Evolutionary conservation across 2,888 invertebrate species (phyloP).

Genomic region (Lasioglossum calceatum): DNA sequence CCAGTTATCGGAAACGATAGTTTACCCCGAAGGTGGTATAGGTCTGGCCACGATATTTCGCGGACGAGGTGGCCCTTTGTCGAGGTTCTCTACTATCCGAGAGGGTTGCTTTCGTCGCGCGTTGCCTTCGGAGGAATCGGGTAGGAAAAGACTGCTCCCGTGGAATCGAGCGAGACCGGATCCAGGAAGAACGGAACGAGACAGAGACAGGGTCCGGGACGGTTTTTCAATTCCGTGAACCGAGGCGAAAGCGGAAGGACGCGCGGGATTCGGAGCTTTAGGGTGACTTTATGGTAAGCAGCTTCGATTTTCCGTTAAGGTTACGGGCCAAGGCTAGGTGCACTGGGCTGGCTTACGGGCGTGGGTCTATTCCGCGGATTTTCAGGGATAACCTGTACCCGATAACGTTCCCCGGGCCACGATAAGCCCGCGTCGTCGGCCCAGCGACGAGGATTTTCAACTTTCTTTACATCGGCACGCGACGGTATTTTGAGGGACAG

Average conservation of each 20-base stretch:
- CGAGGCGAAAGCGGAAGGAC: constrained; percentile 69
- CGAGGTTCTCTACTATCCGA: background rate
- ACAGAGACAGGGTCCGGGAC: constrained; percentile 23
- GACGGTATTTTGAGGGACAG: constrained; percentile 43
- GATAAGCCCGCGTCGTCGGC: constrained; percentile 67
- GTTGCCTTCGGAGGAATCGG: background rate
- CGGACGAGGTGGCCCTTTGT: constrained; percentile 22
- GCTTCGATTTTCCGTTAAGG: constrained; percentile 83
- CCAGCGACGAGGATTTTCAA: constrained; percentile 56
- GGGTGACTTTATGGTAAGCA: constrained; percentile 83
- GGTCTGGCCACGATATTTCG: constrained; percentile 59
- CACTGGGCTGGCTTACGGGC: constrained; percentile 71
- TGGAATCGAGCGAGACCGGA: background rate
- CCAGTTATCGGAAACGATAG: constrained; percentile 55
- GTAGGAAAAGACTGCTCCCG: background rate
- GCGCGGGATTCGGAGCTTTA: constrained; percentile 78
- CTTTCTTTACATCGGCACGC: constrained; percentile 59
- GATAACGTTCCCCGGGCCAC: constrained; percentile 71
- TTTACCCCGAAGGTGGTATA: constrained; percentile 33
- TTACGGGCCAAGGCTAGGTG: constrained; percentile 75
- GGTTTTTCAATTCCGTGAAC: constrained; percentile 74
- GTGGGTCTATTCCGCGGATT: constrained; percentile 76
- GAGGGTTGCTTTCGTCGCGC: constrained; percentile 16
- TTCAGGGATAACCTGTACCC: constrained; percentile 76
- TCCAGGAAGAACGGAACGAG: constrained; percentile 1